These are phyloP conservation scores for Opisthocomus hoazin DNA, from an alignment of 2,113 vertebrate genomes.

Conservation along the genomic window DNA sequence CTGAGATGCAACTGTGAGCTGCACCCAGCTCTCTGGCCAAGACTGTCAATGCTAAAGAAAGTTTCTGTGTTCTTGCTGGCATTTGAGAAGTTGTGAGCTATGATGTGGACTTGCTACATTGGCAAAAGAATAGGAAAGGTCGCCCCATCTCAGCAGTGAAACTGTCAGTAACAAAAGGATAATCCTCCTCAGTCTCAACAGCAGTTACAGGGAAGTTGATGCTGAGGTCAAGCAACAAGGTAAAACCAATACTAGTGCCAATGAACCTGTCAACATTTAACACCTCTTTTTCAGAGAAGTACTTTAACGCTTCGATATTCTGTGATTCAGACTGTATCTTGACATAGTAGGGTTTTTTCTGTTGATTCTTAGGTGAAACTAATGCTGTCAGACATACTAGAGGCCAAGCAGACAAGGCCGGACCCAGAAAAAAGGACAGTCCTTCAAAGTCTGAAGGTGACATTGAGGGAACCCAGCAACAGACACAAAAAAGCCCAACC, in stretches of 20 bases:
- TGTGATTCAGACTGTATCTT: background rate
- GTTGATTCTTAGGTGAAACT: background rate
- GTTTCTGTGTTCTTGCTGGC: background rate
- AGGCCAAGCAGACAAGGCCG: background rate
- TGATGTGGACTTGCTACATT: background rate
- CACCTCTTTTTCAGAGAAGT: background rate
- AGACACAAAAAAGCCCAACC: background rate
- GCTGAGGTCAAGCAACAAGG: background rate
- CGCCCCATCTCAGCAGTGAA: constrained; percentile 4
- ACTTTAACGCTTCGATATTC: background rate
- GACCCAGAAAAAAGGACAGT: background rate
- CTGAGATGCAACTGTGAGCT: background rate
- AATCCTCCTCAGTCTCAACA: constrained; percentile 24
- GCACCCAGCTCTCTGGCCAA: background rate
- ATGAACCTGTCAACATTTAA: constrained; percentile 34
- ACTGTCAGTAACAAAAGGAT: constrained; percentile 23
- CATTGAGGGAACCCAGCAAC: background rate
- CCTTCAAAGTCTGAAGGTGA: background rate
- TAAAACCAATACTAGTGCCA: background rate
- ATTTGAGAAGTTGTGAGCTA: constrained; percentile 27
- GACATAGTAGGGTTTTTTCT: background rate
- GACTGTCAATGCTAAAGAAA: background rate
- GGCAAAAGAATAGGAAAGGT: constrained; percentile 4
- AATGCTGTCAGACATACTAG: background rate
- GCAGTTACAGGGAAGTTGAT: constrained; percentile 13